Conservation (phyloP, 2,113 vertebrate species). For the Rhodinocichla rosea region DNA sequence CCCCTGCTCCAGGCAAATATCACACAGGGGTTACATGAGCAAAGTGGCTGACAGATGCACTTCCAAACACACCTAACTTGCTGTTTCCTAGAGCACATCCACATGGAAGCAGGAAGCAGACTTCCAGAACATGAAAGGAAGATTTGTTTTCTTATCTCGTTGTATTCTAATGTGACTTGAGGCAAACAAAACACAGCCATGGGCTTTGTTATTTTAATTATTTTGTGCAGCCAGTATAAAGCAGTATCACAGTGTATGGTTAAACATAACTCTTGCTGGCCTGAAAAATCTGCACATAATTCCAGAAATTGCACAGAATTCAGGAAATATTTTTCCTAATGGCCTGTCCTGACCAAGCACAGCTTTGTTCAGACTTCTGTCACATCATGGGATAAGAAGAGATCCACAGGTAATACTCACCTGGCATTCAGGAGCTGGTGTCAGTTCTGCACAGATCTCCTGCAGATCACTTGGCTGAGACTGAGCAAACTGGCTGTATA, state of each 20-base stretch:
- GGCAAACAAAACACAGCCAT: not conserved
- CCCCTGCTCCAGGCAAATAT: not conserved
- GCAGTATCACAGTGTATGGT: not conserved
- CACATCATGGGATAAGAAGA: not conserved
- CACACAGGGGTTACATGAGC: not conserved
- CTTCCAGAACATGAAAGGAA: conserved; percentile 5
- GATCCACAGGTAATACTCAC: not conserved
- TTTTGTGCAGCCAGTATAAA: not conserved
- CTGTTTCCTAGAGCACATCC: not conserved
- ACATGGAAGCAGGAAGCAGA: not conserved
- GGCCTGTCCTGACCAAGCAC: not conserved
- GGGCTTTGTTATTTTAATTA: not conserved
- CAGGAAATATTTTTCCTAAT: not conserved
- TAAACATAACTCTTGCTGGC: not conserved
- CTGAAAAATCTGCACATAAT: not conserved
- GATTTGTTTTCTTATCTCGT: not conserved
- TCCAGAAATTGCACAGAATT: not conserved
- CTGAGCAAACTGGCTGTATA: not conserved
- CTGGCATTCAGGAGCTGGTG: not conserved
- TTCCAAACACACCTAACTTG: not conserved
- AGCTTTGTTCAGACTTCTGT: not conserved
- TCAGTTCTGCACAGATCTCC: not conserved
- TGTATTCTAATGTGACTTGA: not conserved
- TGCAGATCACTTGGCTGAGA: not conserved
- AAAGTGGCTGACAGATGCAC: not conserved